A percentile compares a stretch with the other conserved stretches of the same genome.
Conservation (phyloP, 2,113 vertebrate species). For the Ictalurus punctatus region DNA sequence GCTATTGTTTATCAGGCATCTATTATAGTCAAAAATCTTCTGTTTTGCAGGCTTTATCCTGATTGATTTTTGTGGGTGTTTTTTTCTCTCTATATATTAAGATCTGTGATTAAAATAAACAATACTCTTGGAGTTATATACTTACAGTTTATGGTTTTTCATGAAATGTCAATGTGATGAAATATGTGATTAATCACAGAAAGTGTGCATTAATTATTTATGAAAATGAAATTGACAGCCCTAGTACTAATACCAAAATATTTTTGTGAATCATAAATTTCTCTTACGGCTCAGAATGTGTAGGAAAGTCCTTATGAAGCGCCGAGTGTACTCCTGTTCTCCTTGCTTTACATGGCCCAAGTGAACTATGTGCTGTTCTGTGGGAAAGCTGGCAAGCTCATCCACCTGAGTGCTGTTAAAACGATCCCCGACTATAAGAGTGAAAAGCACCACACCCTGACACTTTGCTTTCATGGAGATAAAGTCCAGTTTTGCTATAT, state of each 20-base stretch:
- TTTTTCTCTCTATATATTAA: no score
- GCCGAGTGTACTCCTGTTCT: constrained; percentile 71
- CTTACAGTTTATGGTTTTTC: not conserved
- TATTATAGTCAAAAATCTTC: no score
- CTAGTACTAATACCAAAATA: not conserved
- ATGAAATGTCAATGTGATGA: not conserved
- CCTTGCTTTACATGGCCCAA: constrained; percentile 59
- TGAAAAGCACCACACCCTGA: constrained; percentile 78
- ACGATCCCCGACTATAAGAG: constrained; percentile 69
- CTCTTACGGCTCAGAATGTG: constrained; percentile 77
- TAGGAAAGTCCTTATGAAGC: constrained; percentile 79
- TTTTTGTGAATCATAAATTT: not conserved
- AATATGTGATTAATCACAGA: not conserved
- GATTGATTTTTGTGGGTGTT: no score
- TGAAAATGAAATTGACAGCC: not conserved
- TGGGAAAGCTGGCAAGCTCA: constrained; percentile 73
- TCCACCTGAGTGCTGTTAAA: constrained; percentile 67
- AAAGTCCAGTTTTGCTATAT: constrained; percentile 69
- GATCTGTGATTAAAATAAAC: no score
- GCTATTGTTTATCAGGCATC: no score
- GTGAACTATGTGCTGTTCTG: constrained; percentile 78
- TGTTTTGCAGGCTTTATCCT: no score
- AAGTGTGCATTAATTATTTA: not conserved
- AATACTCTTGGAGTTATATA: no score
- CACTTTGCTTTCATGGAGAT: constrained; percentile 77